Evolutionary conservation across 2,888 invertebrate species (phyloP).

Genomic region (Digitonthophagus gazella): DNA sequence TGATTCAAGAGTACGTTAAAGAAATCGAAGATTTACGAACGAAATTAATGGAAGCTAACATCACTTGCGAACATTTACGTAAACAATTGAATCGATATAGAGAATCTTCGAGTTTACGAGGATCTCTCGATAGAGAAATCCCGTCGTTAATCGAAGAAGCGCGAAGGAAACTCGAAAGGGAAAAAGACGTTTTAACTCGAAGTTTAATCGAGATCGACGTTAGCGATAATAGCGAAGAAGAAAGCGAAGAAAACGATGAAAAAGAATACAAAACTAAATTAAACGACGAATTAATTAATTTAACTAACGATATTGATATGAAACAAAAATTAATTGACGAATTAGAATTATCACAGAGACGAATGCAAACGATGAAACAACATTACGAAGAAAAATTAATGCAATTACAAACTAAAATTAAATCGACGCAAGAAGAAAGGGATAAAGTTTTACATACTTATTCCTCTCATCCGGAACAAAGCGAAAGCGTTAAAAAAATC

Average conservation of each 20-base stretch:
- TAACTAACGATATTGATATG: slow-evolving; percentile 91
- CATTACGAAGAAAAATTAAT: slow-evolving; percentile 92
- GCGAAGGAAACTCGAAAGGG: slow-evolving; percentile 73
- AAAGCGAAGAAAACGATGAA: slow-evolving; percentile 58
- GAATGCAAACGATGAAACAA: slow-evolving; percentile 78
- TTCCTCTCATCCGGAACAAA: slow-evolving; percentile 51
- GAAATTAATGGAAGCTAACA: slow-evolving; percentile 84
- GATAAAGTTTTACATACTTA: slow-evolving; percentile 76
- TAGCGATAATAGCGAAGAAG: slow-evolving; percentile 58
- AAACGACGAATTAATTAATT: slow-evolving; percentile 79
- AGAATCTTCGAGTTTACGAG: slow-evolving; percentile 33
- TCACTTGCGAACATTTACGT: slow-evolving; percentile 71
- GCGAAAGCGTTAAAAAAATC: slow-evolving; percentile 74
- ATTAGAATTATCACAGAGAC: slow-evolving; percentile 82
- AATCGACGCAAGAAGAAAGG: slow-evolving; percentile 84
- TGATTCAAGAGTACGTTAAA: slow-evolving; percentile 80
- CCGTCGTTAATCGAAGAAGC: slow-evolving; percentile 70
- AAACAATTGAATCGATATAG: slow-evolving; percentile 49
- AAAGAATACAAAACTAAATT: slow-evolving; percentile 59
- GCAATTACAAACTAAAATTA: slow-evolving; percentile 79
- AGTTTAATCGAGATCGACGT: slow-evolving; percentile 54
- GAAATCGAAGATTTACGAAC: slow-evolving; percentile 90
- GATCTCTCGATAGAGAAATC: slow-evolving; percentile 48
- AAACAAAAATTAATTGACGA: slow-evolving; percentile 94
- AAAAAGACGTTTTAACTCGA: slow-evolving; percentile 51